These are phyloP conservation scores for Gyps fulvus DNA, from an alignment of 2,113 vertebrate genomes.

Conservation along the genomic window DNA sequence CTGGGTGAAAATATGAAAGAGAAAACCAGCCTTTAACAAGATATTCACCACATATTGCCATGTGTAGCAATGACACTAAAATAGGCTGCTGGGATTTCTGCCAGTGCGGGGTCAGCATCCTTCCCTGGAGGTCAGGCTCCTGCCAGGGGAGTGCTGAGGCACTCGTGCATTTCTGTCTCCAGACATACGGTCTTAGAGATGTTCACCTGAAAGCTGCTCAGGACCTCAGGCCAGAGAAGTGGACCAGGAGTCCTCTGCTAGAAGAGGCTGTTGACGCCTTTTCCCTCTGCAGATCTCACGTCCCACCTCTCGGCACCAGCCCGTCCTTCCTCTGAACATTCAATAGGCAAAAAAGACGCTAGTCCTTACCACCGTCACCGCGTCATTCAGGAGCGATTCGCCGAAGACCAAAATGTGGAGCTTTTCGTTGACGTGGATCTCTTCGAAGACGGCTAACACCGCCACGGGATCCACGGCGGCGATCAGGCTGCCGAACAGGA, in stretches of 20 bases:
- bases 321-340: not conserved
- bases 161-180: not conserved
- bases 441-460: slow-evolving; percentile 81
- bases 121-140: not conserved
- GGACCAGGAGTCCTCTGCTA: not conserved
- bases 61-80: not conserved
- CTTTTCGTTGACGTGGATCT: slow-evolving; percentile 86
- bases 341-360: not conserved
- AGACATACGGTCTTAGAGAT: fast-evolving
- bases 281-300: not conserved
- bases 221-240: not conserved
- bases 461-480: slow-evolving; percentile 79
- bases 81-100: not conserved
- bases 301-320: not conserved
- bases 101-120: not conserved
- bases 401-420: slow-evolving; percentile 84
- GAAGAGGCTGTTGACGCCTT: not conserved
- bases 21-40: not conserved
- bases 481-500: slow-evolving; percentile 82
- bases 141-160: not conserved
- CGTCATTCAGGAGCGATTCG: slow-evolving; percentile 82
- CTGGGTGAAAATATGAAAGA: slow-evolving; percentile 26
- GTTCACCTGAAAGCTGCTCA: not conserved
- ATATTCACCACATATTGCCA: not conserved
- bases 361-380: slow-evolving; percentile 77